Conservation (phyloP, 2,888 invertebrate genomes). For the Scrobipalpa costella region DNA sequence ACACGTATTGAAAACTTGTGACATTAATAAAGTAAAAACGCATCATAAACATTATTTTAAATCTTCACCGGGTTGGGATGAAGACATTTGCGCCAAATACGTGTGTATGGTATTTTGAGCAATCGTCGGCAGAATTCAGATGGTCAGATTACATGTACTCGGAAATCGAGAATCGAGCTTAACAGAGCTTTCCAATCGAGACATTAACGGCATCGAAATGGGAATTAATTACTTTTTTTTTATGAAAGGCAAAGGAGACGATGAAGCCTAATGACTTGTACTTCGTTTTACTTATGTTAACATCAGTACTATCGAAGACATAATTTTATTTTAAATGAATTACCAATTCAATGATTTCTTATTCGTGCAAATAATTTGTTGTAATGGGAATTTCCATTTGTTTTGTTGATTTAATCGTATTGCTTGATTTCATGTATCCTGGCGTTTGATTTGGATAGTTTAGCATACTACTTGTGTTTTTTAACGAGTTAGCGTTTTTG, state of each 20-base stretch:
- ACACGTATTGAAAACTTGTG: not conserved
- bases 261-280: constrained; percentile 8
- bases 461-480: too few relatives aligned
- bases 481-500: too few relatives aligned
- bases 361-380: constrained; percentile 3
- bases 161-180: constrained; percentile 59
- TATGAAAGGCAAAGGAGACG: constrained; percentile 13
- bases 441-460: too few relatives aligned
- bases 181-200: constrained; percentile 51
- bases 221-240: constrained; percentile 70
- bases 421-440: too few relatives aligned
- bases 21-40: constrained; percentile 51
- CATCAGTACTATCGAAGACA: not conserved
- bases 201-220: constrained; percentile 61
- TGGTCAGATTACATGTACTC: constrained; percentile 75
- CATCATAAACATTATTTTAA: constrained; percentile 58
- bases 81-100: constrained; percentile 76
- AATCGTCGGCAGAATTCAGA: constrained; percentile 72
- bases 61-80: constrained; percentile 54
- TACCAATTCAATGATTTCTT: constrained; percentile 6
- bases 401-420: not conserved
- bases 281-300: not conserved
- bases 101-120: constrained; percentile 51
- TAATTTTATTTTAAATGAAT: not conserved
- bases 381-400: constrained; percentile 6